phyloP scores from a whole-genome alignment of 2,797 vertebrate genomes.

The Gymnoscopelus braueri region DNA sequence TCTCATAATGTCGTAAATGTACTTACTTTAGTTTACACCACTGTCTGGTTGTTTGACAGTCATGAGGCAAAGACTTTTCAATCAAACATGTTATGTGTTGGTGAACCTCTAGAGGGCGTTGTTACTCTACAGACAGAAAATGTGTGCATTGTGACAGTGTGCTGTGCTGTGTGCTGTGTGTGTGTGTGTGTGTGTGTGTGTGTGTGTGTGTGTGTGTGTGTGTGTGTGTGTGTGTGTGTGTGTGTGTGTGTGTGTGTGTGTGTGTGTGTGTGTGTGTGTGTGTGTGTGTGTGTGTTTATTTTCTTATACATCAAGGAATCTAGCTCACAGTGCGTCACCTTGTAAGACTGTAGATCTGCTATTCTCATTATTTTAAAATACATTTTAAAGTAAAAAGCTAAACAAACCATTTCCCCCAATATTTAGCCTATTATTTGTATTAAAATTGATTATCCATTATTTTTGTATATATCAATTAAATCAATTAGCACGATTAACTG shows the following conservation, averaged over 20 bases:
- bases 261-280: background rate
- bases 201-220: slow-evolving; percentile 6
- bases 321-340: too few species aligned
- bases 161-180: slow-evolving; percentile 6
- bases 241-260: slow-evolving; percentile 3
- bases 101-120: slow-evolving; percentile 52
- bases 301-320: background rate
- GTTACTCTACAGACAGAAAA: slow-evolving; percentile 26
- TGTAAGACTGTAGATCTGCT: too few species aligned
- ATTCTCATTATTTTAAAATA: too few species aligned
- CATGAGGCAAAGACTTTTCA: background rate
- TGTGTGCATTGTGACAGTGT: background rate
- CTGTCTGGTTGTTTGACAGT: too few species aligned
- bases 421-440: too few species aligned
- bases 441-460: too few species aligned
- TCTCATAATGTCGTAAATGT: too few species aligned
- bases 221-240: slow-evolving; percentile 7
- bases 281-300: background rate
- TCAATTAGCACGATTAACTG: too few species aligned
- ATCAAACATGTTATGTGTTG: background rate
- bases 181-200: slow-evolving; percentile 7
- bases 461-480: too few species aligned
- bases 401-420: too few species aligned
- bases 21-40: too few species aligned
- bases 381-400: too few species aligned